Evolutionary conservation across 2,113 vertebrate species (phyloP).

Genomic region (Onychostruthus taczanowskii): DNA sequence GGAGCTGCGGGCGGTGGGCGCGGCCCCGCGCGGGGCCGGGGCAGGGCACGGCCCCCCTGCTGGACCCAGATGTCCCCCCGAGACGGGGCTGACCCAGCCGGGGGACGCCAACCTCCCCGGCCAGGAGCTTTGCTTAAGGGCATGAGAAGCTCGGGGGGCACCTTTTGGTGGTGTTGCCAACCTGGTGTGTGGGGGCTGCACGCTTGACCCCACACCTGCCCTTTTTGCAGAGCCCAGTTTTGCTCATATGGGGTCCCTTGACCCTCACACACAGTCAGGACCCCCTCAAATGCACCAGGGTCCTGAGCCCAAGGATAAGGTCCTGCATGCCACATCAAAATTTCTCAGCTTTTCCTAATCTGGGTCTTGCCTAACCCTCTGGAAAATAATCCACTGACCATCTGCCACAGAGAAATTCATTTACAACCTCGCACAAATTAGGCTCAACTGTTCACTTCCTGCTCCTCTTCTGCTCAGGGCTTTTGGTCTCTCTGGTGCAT

Average conservation of each 20-base stretch:
- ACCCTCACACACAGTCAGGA: not conserved
- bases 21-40: not conserved
- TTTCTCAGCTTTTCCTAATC: constrained; percentile 35
- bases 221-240: not conserved
- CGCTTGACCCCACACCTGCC: rapidly evolving
- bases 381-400: constrained; percentile 55
- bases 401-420: constrained; percentile 25
- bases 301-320: not conserved
- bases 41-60: not conserved
- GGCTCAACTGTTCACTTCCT: not conserved
- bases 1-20: not conserved
- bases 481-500: not conserved
- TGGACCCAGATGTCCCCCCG: too few species aligned
- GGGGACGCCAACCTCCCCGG: not conserved
- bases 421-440: not conserved
- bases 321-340: not conserved
- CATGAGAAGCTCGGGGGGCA: not conserved
- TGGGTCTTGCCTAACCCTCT: constrained; percentile 25
- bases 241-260: rapidly evolving
- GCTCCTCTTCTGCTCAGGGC: not conserved
- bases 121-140: not conserved
- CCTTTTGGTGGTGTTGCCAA: not conserved
- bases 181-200: rapidly evolving
- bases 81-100: not conserved
- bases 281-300: not conserved